phyloP scores from a whole-genome alignment of 2,113 vertebrate species.

The Callorhinus ursinus region DNA sequence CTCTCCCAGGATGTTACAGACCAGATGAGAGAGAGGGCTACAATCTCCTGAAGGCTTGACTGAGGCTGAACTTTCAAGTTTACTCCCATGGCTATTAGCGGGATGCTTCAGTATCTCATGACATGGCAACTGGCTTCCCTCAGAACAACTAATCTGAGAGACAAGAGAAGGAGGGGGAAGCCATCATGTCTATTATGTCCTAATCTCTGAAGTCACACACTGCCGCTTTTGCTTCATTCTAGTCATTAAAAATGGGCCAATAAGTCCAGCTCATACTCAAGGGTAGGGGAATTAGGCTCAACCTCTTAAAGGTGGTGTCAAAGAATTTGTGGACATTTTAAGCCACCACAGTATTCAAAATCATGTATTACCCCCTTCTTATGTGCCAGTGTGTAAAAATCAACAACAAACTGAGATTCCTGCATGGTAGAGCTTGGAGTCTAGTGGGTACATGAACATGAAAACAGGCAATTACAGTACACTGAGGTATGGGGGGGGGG shows the following conservation, averaged over 20 bases:
- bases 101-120: not conserved
- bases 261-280: not conserved
- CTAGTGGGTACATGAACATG: not conserved
- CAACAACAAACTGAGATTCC: not conserved
- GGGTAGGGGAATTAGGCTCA: not conserved
- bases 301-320: not conserved
- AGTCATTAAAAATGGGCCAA: not conserved
- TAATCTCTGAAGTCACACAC: not conserved
- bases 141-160: not conserved
- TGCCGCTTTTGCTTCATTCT: not conserved
- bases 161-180: not conserved
- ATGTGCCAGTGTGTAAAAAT: not conserved
- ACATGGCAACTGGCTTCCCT: not conserved
- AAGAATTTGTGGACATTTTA: not conserved
- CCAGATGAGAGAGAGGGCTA: not conserved
- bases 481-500: not conserved
- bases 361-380: not conserved
- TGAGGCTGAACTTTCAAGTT: not conserved
- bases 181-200: not conserved
- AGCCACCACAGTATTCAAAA: not conserved
- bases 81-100: not conserved
- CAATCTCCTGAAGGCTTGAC: not conserved
- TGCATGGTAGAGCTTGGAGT: not conserved
- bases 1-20: not conserved
- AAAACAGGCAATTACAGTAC: not conserved